These are phyloP conservation scores for Glomeris maerens DNA, from an alignment of 1,140 invertebrate species.

Conservation along the genomic window DNA sequence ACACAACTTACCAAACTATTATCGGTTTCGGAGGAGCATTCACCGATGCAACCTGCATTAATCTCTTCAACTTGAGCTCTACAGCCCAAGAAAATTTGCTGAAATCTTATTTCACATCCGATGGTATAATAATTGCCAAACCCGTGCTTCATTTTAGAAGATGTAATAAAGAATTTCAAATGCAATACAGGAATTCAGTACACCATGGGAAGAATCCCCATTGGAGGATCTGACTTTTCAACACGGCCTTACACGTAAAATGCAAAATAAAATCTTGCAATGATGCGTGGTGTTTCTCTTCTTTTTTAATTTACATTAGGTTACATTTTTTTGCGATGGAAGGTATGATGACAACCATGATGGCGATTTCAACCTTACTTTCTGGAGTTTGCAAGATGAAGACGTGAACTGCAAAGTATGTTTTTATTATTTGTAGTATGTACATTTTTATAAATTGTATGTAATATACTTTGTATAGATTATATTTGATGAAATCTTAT, in stretches of 20 bases:
- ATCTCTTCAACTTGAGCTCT: constrained; percentile 45
- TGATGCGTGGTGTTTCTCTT: too few species aligned
- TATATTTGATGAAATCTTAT: too few species aligned
- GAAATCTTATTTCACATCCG: constrained; percentile 37
- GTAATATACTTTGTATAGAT: too few species aligned
- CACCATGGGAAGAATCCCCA: constrained; percentile 57
- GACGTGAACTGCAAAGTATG: constrained; percentile 51
- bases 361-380: constrained; percentile 44
- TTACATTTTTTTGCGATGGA: too few species aligned
- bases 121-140: too few species aligned
- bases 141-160: too few species aligned
- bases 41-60: constrained; percentile 67
- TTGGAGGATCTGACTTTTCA: constrained; percentile 71
- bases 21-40: constrained; percentile 75
- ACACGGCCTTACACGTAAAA: constrained; percentile 48
- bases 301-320: too few species aligned
- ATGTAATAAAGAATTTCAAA: too few species aligned
- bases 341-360: constrained; percentile 42
- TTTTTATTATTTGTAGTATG: too few species aligned
- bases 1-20: constrained; percentile 29
- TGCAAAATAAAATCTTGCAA: too few species aligned
- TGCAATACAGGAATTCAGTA: constrained; percentile 43
- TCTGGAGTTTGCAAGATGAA: constrained; percentile 49
- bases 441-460: too few species aligned
- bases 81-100: constrained; percentile 43